phyloP scores from a whole-genome alignment of 2,888 invertebrate genomes.

The Limnephilus lunatus region DNA sequence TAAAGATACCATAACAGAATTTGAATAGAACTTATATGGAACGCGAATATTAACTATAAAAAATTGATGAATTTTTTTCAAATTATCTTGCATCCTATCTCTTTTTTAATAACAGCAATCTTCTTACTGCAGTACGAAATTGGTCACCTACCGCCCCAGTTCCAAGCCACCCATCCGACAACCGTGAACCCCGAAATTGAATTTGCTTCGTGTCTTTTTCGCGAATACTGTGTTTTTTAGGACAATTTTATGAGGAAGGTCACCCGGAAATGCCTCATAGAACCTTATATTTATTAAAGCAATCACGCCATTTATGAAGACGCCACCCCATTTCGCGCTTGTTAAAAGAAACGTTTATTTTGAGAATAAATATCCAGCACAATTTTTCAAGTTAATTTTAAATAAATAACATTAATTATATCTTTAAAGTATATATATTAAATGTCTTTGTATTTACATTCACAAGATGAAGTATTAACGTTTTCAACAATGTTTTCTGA shows the following conservation, averaged over 20 bases:
- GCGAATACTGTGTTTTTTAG: conserved; percentile 5
- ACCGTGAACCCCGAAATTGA: not conserved
- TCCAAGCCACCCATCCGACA: not conserved
- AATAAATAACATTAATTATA: not conserved
- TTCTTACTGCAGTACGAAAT: not conserved
- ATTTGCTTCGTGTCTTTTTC: conserved; percentile 19
- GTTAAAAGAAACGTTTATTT: not conserved
- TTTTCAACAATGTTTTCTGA: not conserved
- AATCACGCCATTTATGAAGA: not conserved
- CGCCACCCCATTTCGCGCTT: not conserved
- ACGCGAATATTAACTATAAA: no score
- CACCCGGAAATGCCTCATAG: not conserved
- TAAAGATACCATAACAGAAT: no score
- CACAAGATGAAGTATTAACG: not conserved
- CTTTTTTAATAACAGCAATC: not conserved
- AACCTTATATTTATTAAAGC: conserved; percentile 3
- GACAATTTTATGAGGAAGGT: not conserved
- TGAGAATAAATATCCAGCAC: not conserved
- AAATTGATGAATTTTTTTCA: no score
- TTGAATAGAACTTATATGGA: no score
- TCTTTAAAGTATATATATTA: not conserved
- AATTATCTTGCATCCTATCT: no score
- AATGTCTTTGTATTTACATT: not conserved
- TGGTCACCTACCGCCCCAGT: not conserved
- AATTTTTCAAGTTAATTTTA: not conserved